phyloP scores from a whole-genome alignment of 2,888 invertebrate genomes.

The Heliconius hortense region DNA sequence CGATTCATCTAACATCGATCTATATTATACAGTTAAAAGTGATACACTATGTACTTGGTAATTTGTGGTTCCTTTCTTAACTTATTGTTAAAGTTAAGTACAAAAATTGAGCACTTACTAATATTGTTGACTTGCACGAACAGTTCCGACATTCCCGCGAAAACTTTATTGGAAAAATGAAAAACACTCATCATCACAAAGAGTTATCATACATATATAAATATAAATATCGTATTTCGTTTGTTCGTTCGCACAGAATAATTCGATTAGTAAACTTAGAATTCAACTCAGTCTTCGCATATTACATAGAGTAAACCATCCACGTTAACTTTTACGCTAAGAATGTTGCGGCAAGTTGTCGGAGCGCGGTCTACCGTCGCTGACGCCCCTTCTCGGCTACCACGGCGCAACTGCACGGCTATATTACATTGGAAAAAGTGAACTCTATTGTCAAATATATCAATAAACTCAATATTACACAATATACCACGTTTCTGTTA shows the following conservation, averaged over 20 bases:
- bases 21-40: neutral
- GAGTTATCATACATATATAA: conserved; percentile 42
- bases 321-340: conserved; percentile 81
- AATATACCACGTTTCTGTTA: conserved; percentile 41
- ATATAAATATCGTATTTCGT: conserved; percentile 63
- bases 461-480: conserved; percentile 44
- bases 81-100: neutral
- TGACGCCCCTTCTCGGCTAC: conserved; percentile 58
- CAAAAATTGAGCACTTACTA: conserved; percentile 58
- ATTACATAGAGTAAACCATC: conserved; percentile 81
- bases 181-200: conserved; percentile 58
- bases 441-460: conserved; percentile 42
- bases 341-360: conserved; percentile 80
- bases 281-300: conserved; percentile 74
- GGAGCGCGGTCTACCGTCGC: conserved; percentile 63
- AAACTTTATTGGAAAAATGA: conserved; percentile 57
- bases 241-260: conserved; percentile 66
- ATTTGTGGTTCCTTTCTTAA: too few relatives aligned
- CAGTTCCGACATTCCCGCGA: conserved; percentile 55
- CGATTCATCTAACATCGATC: neutral
- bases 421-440: conserved; percentile 44
- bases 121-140: conserved; percentile 61
- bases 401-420: conserved; percentile 50
- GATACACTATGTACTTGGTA: neutral
- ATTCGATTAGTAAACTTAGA: conserved; percentile 60